These are phyloP conservation scores for Bos indicus DNA, from an alignment of 2,113 vertebrate species.

Conservation along the genomic window DNA sequence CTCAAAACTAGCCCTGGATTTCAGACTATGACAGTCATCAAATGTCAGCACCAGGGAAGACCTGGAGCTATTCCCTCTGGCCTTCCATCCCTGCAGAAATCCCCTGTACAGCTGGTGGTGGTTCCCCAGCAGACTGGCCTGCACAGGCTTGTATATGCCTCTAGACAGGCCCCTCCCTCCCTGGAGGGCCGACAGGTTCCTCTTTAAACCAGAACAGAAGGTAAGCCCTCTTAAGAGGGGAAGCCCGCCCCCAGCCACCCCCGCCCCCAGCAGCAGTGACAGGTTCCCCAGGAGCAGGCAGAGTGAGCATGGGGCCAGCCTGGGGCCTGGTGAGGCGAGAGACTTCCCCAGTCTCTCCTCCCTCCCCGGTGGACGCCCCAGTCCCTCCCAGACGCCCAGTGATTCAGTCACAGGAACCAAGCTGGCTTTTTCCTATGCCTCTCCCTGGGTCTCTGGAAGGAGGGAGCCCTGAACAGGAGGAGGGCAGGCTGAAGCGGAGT, in stretches of 20 bases:
- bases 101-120: not conserved
- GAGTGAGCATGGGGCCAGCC: not conserved
- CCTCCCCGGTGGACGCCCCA: not conserved
- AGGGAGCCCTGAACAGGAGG: not conserved
- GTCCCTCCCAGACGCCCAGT: not conserved
- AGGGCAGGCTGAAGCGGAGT: not conserved
- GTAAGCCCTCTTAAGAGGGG: not conserved
- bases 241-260: fast-evolving
- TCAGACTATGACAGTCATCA: not conserved
- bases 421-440: not conserved
- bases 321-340: not conserved
- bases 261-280: not conserved
- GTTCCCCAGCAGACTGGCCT: not conserved
- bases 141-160: not conserved
- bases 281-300: not conserved
- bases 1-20: not conserved
- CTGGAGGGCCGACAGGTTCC: not conserved
- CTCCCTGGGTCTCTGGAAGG: not conserved
- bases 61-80: not conserved
- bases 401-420: not conserved
- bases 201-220: not conserved
- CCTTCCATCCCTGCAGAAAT: not conserved
- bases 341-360: not conserved
- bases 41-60: not conserved
- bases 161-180: not conserved